Conservation (phyloP, 2,113 vertebrate species). For the Lepus europaeus region DNA sequence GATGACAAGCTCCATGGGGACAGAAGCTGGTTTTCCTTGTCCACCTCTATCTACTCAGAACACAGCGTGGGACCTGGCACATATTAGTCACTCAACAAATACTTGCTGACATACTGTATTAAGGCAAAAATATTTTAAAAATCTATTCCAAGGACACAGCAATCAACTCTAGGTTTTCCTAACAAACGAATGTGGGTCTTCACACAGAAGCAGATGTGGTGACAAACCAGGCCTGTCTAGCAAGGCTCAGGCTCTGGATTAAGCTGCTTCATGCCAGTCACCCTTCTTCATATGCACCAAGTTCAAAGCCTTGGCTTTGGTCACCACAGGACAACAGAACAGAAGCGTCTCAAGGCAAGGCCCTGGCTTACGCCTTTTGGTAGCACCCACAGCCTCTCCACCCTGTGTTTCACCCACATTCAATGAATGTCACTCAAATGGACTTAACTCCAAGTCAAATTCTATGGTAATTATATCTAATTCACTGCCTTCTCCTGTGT, state of each 20-base stretch:
- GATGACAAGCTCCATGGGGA: neutral
- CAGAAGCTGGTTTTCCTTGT: neutral
- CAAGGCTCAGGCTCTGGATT: neutral
- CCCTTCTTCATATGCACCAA: neutral
- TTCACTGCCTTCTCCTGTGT: neutral
- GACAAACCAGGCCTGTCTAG: neutral
- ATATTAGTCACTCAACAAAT: neutral
- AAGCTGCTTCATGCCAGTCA: neutral
- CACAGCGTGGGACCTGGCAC: neutral
- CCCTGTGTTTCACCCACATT: neutral
- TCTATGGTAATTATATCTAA: constrained; percentile 46
- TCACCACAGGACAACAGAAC: too few relatives aligned
- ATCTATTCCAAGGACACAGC: neutral
- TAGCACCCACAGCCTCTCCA: neutral
- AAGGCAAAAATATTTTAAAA: neutral
- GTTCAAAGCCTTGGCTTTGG: neutral
- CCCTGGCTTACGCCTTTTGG: neutral
- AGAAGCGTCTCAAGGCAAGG: neutral
- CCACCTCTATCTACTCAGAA: neutral
- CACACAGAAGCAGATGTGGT: neutral
- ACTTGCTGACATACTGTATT: neutral
- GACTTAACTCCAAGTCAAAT: constrained; percentile 54
- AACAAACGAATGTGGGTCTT: constrained; percentile 1
- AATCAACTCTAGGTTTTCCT: neutral
- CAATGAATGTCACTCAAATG: constrained; percentile 18